phyloP scores from a whole-genome alignment of 2,888 invertebrate genomes.

The Celastrina argiolus region DNA sequence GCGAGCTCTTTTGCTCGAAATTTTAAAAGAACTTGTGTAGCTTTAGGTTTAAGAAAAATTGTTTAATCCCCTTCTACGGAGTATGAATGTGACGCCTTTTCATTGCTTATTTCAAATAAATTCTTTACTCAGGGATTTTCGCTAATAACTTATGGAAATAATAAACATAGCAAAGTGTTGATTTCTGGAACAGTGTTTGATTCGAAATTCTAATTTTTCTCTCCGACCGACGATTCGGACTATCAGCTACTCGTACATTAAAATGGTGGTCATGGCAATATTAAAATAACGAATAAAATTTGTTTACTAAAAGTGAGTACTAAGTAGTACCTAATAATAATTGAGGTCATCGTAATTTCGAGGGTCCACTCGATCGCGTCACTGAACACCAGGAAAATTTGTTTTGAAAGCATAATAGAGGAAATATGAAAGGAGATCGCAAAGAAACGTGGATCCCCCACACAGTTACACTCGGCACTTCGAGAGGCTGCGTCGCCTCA shows the following conservation, averaged over 20 bases:
- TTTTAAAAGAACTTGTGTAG: slow-evolving; percentile 27
- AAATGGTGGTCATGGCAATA: not conserved
- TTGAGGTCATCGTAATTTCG: not conserved
- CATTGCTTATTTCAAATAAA: no score
- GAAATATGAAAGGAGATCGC: slow-evolving; percentile 50
- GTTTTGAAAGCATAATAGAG: slow-evolving; percentile 16
- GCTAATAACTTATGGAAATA: not conserved
- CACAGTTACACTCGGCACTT: slow-evolving; percentile 72
- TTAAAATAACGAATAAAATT: not conserved
- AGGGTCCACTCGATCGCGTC: not conserved
- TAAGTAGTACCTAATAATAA: not conserved
- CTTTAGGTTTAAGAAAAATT: slow-evolving; percentile 20
- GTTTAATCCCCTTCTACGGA: slow-evolving; percentile 21
- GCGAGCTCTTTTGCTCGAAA: slow-evolving; percentile 33
- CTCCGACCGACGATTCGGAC: not conserved
- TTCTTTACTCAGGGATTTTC: not conserved
- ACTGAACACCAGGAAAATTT: not conserved
- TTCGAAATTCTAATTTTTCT: not conserved
- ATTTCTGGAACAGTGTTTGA: not conserved
- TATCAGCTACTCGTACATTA: not conserved
- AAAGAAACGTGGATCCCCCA: slow-evolving; percentile 47
- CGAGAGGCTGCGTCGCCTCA: slow-evolving; percentile 70
- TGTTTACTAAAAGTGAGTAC: not conserved
- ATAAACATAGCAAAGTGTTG: not conserved
- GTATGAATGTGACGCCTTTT: no score